A percentile compares a stretch with the other conserved stretches of the same genome.
Conservation (phyloP, 2,113 vertebrate genomes). For the Aepyceros melampus region DNA sequence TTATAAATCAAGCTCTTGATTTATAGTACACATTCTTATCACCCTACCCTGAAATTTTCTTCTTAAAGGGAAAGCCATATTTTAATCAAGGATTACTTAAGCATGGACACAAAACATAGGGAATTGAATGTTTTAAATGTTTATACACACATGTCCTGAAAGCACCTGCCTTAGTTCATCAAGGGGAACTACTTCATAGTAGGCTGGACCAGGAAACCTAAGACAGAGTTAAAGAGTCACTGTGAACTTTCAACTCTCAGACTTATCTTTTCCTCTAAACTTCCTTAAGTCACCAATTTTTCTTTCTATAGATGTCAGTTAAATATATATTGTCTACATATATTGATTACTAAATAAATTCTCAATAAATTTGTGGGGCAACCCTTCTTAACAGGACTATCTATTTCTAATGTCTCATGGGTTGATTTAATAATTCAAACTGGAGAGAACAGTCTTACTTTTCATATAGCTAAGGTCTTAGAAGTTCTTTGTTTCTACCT, state of each 20-base stretch:
- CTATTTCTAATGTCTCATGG: not conserved
- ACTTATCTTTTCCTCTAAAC: not conserved
- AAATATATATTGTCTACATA: not conserved
- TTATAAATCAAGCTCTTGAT: not conserved
- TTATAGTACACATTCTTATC: not conserved
- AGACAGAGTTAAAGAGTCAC: not conserved
- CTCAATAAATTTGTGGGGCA: not conserved
- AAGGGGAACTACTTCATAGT: not conserved
- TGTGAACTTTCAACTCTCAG: not conserved
- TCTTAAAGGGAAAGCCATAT: not conserved
- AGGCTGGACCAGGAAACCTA: not conserved
- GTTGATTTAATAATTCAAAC: not conserved
- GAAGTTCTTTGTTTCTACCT: not conserved
- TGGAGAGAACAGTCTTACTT: not conserved
- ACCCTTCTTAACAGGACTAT: not conserved
- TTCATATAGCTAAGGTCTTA: not conserved
- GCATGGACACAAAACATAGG: not conserved
- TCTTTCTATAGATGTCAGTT: not conserved
- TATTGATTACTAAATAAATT: not conserved
- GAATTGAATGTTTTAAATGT: not conserved
- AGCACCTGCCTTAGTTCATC: not conserved
- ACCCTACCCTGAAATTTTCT: not conserved
- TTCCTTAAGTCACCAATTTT: not conserved
- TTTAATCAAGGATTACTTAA: not conserved
- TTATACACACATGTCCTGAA: not conserved